Evolutionary conservation across 2,888 invertebrate genomes (phyloP).

Genomic region (Sepioteuthis lessoniana): DNA sequence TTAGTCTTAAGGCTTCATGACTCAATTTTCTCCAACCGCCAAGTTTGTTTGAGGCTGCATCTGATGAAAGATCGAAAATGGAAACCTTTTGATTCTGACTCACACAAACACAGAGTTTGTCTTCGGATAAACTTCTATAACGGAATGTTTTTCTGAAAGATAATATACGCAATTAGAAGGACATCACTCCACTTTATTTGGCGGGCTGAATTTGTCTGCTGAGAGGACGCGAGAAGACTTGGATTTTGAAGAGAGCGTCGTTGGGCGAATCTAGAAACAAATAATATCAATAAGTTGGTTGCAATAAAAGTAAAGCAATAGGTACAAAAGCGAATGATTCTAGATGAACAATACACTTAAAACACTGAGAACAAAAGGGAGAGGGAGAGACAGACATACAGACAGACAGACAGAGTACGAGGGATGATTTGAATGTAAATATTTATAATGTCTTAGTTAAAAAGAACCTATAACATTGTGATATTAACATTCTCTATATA

Average conservation of each 20-base stretch:
- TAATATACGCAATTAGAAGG: slow-evolving; percentile 20
- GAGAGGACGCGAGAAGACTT: neutral
- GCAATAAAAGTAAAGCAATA: neutral
- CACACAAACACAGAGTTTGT: neutral
- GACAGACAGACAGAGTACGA: neutral
- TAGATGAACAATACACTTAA: too few relatives aligned
- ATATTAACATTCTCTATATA: too few relatives aligned
- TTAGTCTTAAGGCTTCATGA: neutral
- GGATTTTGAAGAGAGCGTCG: neutral
- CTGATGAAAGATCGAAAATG: slow-evolving; percentile 18
- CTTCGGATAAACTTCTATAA: neutral
- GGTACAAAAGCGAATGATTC: neutral
- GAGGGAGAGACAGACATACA: accelerated
- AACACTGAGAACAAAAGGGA: neutral
- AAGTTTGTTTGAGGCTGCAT: neutral
- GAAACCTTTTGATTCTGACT: neutral
- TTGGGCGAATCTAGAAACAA: neutral
- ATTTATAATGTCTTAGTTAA: neutral
- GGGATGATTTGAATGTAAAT: neutral
- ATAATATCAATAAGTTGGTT: neutral
- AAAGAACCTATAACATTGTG: too few relatives aligned
- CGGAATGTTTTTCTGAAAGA: neutral
- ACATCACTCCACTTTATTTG: neutral
- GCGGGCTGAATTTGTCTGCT: neutral
- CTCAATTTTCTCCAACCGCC: neutral